These are phyloP conservation scores for Centroberyx gerrardi DNA, from an alignment of 2,797 vertebrate genomes.

Conservation along the genomic window DNA sequence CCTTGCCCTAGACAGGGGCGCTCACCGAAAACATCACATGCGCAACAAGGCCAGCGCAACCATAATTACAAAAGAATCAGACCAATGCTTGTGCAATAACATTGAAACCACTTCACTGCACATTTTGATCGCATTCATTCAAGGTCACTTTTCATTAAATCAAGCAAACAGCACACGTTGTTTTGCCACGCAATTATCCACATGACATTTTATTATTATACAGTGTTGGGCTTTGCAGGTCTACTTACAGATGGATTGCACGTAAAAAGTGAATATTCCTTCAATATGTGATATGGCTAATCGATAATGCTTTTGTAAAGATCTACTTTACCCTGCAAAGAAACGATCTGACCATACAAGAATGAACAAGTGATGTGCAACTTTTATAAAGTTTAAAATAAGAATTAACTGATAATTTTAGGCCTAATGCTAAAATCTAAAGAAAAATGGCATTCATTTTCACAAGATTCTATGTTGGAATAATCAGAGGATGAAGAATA, in stretches of 20 bases:
- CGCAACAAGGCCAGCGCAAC: not conserved
- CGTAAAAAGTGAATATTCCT: not conserved
- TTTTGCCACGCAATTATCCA: not conserved
- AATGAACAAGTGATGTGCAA: not conserved
- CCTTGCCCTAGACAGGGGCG: slow-evolving; percentile 35
- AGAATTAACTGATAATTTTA: not conserved
- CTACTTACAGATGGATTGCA: not conserved
- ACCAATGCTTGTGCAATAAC: too few relatives aligned
- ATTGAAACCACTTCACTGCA: too few relatives aligned
- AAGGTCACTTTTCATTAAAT: not conserved
- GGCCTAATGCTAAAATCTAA: too few relatives aligned
- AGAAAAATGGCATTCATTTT: too few relatives aligned
- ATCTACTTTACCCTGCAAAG: too few relatives aligned
- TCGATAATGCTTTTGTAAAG: too few relatives aligned
- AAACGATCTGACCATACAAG: too few relatives aligned
- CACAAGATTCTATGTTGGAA: too few relatives aligned
- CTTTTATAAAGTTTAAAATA: not conserved
- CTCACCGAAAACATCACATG: slow-evolving; percentile 12
- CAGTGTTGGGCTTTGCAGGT: not conserved
- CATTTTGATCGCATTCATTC: too few relatives aligned
- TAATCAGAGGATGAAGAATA: too few relatives aligned
- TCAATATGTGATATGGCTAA: too few relatives aligned
- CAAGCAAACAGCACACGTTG: not conserved
- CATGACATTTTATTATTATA: not conserved
- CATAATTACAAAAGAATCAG: too few relatives aligned